Percentiles rank a stretch among this genome's conserved stretches.
phyloP scores from a whole-genome alignment of 2,113 vertebrate genomes.

The Cyprinodon tularosa region DNA sequence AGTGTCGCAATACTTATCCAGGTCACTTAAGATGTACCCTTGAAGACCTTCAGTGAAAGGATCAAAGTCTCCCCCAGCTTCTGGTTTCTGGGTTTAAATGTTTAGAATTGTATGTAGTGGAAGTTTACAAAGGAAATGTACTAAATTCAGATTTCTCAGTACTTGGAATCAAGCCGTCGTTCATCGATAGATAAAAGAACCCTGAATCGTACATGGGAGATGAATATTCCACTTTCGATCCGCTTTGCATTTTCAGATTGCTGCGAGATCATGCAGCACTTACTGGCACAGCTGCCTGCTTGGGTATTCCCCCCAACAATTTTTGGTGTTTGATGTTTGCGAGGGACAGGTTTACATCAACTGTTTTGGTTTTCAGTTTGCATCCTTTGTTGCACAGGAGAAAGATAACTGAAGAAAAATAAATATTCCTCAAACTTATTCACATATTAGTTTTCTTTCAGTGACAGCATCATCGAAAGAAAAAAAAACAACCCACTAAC shows the following conservation, averaged over 20 bases:
- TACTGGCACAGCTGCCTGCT: conserved; percentile 37
- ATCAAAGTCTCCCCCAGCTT: not conserved
- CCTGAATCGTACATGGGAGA: not conserved
- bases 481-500: too few relatives aligned
- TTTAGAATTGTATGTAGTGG: too few relatives aligned
- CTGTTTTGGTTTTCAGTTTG: not conserved
- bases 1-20: too few relatives aligned
- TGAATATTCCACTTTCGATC: conserved; percentile 13
- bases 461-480: too few relatives aligned
- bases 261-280: conserved; percentile 1
- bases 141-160: not conserved
- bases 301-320: conserved; percentile 13
- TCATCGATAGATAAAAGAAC: conserved; percentile 2
- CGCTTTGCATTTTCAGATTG: conserved; percentile 42
- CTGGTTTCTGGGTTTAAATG: not conserved
- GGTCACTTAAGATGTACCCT: too few relatives aligned
- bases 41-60: not conserved
- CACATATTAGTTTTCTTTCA: too few relatives aligned
- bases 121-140: not conserved
- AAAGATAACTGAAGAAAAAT: not conserved
- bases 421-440: not conserved
- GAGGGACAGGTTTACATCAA: not conserved
- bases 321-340: conserved; percentile 12
- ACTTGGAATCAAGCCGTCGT: too few relatives aligned
- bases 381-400: not conserved